Conservation (phyloP, 2,888 invertebrate genomes). For the Spisula solida region DNA sequence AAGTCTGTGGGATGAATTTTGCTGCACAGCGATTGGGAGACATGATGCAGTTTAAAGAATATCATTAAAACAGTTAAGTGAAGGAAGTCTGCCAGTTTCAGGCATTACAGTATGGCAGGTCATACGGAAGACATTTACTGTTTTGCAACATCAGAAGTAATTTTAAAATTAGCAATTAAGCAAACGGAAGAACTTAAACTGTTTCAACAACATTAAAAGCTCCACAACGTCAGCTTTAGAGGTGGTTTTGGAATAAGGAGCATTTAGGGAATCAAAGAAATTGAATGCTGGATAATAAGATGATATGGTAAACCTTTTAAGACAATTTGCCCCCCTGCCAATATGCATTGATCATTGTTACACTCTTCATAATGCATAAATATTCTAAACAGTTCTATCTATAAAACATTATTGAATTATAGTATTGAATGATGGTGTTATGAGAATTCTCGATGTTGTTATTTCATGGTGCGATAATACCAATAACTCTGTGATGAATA, state of each 20-base stretch:
- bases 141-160: too few species aligned
- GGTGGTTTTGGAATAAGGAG: not conserved
- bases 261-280: slow-evolving; percentile 17
- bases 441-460: not conserved
- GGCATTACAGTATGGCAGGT: too few species aligned
- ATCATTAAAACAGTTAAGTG: too few species aligned
- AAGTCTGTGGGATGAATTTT: too few species aligned
- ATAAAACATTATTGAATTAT: slow-evolving; percentile 2
- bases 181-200: too few species aligned
- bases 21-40: too few species aligned
- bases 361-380: slow-evolving; percentile 11
- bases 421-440: slow-evolving; percentile 14
- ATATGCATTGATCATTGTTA: not conserved
- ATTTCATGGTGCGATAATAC: not conserved
- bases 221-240: too few species aligned
- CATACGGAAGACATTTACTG: too few species aligned
- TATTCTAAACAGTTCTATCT: not conserved
- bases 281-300: not conserved
- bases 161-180: too few species aligned
- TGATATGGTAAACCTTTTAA: not conserved
- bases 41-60: too few species aligned
- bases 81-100: too few species aligned
- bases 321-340: not conserved
- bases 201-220: too few species aligned
- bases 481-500: not conserved